These are phyloP conservation scores for Stegodyphus mimosarum DNA, from an alignment of 1,140 invertebrate genomes.

Conservation along the genomic window DNA sequence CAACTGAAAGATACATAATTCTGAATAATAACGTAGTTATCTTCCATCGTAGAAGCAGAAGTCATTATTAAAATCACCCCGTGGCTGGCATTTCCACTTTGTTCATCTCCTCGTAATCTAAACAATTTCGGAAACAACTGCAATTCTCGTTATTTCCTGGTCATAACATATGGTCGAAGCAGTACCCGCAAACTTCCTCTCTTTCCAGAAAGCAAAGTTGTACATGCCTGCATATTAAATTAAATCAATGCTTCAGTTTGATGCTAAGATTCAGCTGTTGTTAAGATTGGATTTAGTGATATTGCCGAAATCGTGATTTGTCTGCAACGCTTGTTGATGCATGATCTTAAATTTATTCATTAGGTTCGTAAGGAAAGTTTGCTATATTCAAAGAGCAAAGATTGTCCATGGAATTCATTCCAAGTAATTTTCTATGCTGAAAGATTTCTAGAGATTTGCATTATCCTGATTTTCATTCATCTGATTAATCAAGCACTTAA, in stretches of 20 bases:
- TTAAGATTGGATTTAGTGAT: neutral
- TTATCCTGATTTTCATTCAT: too few relatives aligned
- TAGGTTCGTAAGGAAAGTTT: too few relatives aligned
- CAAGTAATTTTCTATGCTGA: too few relatives aligned
- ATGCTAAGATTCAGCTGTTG: conserved; percentile 7
- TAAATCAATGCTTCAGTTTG: neutral
- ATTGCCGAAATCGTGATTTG: neutral
- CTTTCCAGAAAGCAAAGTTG: neutral
- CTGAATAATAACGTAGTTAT: too few relatives aligned
- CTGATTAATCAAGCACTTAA: too few relatives aligned
- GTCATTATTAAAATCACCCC: too few relatives aligned
- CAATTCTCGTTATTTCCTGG: neutral
- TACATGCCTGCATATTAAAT: conserved; percentile 2
- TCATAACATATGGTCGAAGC: neutral
- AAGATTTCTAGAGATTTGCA: too few relatives aligned
- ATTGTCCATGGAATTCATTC: too few relatives aligned
- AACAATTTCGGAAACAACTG: neutral
- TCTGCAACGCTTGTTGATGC: neutral
- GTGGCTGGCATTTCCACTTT: neutral
- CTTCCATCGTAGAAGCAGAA: too few relatives aligned
- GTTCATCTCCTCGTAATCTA: neutral
- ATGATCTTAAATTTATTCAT: too few relatives aligned
- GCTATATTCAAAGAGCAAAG: too few relatives aligned
- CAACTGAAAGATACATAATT: too few relatives aligned
- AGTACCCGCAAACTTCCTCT: neutral